Percentiles rank a stretch among this genome's conserved stretches.
Conservation (phyloP, 2,113 vertebrate species). For the Acanthisitta chloris region DNA sequence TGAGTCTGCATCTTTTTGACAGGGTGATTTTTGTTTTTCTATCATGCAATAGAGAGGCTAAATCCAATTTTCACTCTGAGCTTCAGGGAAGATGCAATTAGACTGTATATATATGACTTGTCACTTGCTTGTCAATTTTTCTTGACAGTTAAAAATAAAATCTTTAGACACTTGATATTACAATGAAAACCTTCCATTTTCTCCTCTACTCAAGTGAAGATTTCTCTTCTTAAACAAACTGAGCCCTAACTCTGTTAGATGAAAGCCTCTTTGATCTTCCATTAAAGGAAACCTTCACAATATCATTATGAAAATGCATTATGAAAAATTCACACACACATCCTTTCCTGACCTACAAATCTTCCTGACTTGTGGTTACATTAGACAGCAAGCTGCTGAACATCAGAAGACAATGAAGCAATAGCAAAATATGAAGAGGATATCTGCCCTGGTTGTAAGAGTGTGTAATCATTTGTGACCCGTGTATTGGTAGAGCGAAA, state of each 20-base stretch:
- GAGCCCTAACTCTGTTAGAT: constrained; percentile 47
- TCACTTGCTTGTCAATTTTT: constrained; percentile 68
- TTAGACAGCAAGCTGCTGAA: constrained; percentile 49
- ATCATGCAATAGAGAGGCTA: constrained; percentile 38
- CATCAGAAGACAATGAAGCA: not conserved
- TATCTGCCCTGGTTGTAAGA: not conserved
- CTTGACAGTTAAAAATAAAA: constrained; percentile 51
- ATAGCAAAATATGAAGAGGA: not conserved
- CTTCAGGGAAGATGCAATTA: constrained; percentile 45
- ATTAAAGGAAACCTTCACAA: constrained; percentile 62
- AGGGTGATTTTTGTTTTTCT: not conserved
- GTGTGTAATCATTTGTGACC: not conserved
- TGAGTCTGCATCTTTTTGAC: constrained; percentile 36
- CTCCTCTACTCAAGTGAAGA: not conserved
- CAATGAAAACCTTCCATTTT: constrained; percentile 57
- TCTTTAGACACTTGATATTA: constrained; percentile 52
- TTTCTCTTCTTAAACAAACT: constrained; percentile 49
- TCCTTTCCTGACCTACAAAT: constrained; percentile 52
- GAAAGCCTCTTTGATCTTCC: constrained; percentile 65
- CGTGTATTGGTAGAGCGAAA: not conserved
- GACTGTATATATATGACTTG: constrained; percentile 45
- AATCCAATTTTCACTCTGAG: constrained; percentile 46
- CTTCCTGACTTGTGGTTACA: constrained; percentile 31
- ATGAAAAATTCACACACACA: constrained; percentile 41
- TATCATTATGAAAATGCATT: constrained; percentile 59